A percentile compares a stretch with the other conserved stretches of the same genome.
phyloP scores from a whole-genome alignment of 2,888 invertebrate species.

The Piscicola geometra region DNA sequence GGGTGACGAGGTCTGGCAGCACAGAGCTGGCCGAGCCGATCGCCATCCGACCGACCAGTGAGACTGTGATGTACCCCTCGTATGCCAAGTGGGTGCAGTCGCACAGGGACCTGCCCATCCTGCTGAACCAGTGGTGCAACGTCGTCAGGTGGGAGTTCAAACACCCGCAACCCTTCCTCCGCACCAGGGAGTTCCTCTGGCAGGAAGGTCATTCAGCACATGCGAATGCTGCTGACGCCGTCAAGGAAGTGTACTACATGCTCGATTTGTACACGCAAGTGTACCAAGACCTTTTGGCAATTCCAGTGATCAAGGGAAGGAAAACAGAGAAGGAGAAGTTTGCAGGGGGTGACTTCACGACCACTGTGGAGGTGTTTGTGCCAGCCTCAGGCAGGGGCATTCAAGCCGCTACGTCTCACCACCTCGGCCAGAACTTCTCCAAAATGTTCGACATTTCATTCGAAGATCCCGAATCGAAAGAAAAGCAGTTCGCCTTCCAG shows the following conservation, averaged over 20 bases:
- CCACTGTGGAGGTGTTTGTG: slow-evolving; percentile 91
- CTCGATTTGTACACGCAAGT: slow-evolving; percentile 80
- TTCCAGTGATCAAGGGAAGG: slow-evolving; percentile 72
- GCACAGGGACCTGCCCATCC: slow-evolving; percentile 88
- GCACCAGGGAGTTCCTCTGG: slow-evolving; percentile 98
- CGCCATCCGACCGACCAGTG: slow-evolving; percentile 94
- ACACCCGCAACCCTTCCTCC: slow-evolving; percentile 95
- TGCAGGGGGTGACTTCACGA: slow-evolving; percentile 93
- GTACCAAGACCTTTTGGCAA: slow-evolving; percentile 83
- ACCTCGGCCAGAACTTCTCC: slow-evolving; percentile 96
- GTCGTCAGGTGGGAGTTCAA: slow-evolving; percentile 99
- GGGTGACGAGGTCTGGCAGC: slow-evolving; percentile 89
- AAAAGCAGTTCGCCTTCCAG: slow-evolving; percentile 74
- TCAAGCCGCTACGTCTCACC: slow-evolving; percentile 95
- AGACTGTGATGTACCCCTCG: slow-evolving; percentile 98
- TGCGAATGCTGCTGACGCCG: slow-evolving; percentile 76
- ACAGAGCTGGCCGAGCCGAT: slow-evolving; percentile 93
- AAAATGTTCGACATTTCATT: slow-evolving; percentile 97
- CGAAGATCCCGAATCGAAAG: slow-evolving; percentile 79
- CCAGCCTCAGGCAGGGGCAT: slow-evolving; percentile 88
- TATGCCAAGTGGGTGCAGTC: slow-evolving; percentile 98
- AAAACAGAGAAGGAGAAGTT: slow-evolving; percentile 99
- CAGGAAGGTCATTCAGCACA: slow-evolving; percentile 98
- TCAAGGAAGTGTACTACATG: slow-evolving; percentile 68
- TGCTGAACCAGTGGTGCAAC: slow-evolving; percentile 98